phyloP scores from a whole-genome alignment of 2,113 vertebrate genomes.

The Protomyctophum bolini region DNA sequence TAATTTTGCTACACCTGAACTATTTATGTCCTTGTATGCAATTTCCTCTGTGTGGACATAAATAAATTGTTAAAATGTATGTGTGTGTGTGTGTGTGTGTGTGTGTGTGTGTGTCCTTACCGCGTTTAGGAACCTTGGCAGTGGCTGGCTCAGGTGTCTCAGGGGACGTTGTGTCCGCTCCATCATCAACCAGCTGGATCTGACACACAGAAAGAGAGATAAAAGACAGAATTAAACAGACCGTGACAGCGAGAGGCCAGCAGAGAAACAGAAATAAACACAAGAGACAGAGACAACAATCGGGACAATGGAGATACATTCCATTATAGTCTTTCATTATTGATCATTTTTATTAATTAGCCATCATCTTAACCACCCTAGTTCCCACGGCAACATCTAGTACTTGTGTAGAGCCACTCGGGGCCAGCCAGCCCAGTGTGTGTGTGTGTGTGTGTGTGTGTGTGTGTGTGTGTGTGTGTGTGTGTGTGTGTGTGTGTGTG shows the following conservation, averaged over 20 bases:
- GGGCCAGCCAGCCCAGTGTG: background rate
- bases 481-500: constrained; percentile 15
- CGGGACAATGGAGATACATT: too few species aligned
- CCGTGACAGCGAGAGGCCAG: too few species aligned
- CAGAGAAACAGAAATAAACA: background rate
- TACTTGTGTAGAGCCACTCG: background rate
- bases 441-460: too few species aligned
- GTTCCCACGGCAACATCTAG: constrained; percentile 25
- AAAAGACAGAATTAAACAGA: background rate
- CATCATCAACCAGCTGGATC: constrained; percentile 96
- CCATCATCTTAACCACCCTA: background rate
- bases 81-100: constrained; percentile 6
- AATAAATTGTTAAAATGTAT: too few species aligned
- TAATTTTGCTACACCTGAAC: too few species aligned
- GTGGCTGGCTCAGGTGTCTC: constrained; percentile 89
- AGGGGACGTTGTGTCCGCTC: constrained; percentile 92
- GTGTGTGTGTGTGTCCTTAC: constrained; percentile 63
- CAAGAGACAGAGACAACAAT: too few species aligned
- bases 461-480: background rate
- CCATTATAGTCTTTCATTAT: too few species aligned
- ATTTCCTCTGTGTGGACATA: too few species aligned
- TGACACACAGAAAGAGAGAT: constrained; percentile 48
- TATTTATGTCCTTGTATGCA: too few species aligned
- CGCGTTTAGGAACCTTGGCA: constrained; percentile 89
- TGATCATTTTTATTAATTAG: background rate